phyloP scores from a whole-genome alignment of 2,113 vertebrate genomes.

The Rhinolophus sinicus region DNA sequence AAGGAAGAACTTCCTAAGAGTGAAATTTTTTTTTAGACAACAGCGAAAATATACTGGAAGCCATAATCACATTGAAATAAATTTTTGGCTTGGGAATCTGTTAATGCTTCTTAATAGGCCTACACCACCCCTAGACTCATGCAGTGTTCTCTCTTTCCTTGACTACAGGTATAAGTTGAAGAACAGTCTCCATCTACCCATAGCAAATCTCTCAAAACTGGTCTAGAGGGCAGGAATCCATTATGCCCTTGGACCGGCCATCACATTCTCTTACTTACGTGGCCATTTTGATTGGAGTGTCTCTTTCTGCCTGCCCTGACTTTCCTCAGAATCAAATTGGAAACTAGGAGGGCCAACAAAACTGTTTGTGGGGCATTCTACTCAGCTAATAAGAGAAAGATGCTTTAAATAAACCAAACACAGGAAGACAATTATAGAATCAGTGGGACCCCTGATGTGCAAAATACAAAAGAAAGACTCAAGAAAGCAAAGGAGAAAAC shows the following conservation, averaged over 20 bases:
- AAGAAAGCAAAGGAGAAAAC: conserved; percentile 51
- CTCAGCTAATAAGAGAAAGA: conserved; percentile 37
- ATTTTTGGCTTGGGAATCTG: not conserved
- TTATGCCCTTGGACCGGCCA: not conserved
- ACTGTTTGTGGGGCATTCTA: not conserved
- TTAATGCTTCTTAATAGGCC: not conserved
- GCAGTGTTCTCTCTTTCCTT: not conserved
- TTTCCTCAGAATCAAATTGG: not conserved
- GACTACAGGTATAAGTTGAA: conserved; percentile 4
- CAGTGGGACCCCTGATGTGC: not conserved
- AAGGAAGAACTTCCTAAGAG: conserved; percentile 32
- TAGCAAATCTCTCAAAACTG: not conserved
- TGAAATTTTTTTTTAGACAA: not conserved
- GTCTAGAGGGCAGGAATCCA: not conserved
- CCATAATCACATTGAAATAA: not conserved
- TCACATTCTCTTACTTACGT: not conserved
- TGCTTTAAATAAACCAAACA: conserved; percentile 54
- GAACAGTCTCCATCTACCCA: not conserved
- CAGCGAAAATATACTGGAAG: not conserved
- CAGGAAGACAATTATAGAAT: conserved; percentile 56
- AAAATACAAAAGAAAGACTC: conserved; percentile 56
- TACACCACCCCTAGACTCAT: not conserved
- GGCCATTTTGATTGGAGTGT: not conserved
- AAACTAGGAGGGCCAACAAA: conserved; percentile 8
- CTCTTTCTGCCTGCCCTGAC: not conserved